A percentile compares a stretch with the other conserved stretches of the same genome.
These are phyloP conservation scores for Diaperis boleti DNA, from an alignment of 2,888 invertebrate species.

Conservation along the genomic window DNA sequence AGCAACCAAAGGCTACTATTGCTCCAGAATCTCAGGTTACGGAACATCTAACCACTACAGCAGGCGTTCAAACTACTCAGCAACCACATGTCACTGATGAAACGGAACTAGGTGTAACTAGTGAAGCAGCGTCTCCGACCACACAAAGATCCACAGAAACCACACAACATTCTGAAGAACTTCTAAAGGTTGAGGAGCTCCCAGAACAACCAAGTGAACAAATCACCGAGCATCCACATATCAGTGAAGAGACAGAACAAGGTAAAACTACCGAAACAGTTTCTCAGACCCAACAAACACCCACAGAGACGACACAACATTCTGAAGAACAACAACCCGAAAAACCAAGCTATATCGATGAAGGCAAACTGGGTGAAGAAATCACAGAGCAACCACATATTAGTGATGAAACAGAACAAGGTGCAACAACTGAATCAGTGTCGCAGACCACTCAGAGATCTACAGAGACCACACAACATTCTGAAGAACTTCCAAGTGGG, in stretches of 20 bases:
- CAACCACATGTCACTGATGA: conserved; percentile 3
- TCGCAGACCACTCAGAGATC: no score
- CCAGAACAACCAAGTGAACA: no score
- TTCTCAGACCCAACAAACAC: conserved; percentile 35
- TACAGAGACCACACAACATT: no score
- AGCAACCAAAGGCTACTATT: conserved; percentile 34
- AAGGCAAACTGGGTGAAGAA: no score
- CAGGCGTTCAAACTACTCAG: not conserved
- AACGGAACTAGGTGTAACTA: conserved; percentile 11
- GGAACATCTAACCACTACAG: conserved; percentile 1
- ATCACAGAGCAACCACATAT: no score
- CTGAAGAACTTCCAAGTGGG: no score
- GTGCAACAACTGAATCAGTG: no score
- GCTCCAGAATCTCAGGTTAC: conserved; percentile 33
- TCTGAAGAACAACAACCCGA: conserved; percentile 7
- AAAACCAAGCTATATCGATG: no score
- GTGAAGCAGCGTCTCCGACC: conserved; percentile 12
- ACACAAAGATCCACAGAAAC: conserved; percentile 25
- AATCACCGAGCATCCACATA: no score
- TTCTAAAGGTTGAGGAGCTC: not conserved
- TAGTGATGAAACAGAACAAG: no score
- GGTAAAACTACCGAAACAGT: not conserved
- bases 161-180: not conserved
- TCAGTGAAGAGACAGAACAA: no score
- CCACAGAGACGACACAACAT: conserved; percentile 1